Base-by-base conservation (phyloP, 2,797 vertebrate species). In the Fundulus diaphanus region DNA sequence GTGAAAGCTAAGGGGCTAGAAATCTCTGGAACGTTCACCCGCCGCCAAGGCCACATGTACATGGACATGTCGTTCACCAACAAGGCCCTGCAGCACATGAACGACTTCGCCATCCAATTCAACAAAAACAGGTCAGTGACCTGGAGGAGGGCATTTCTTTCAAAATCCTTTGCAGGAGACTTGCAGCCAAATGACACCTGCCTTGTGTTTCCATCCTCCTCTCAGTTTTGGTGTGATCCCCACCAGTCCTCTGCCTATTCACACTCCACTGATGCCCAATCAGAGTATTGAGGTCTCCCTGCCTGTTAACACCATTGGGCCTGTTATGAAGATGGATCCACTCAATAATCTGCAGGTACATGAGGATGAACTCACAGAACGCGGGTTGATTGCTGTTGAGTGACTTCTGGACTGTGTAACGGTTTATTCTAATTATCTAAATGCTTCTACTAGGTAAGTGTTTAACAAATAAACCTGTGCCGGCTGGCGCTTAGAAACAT, bases 311-410 rank as follows among this genome's bases (percentile, higher is more conserved):
- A 99, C 97, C 67, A 92, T 99, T 42, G 98, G 98, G 9, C 98
- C 98, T 0, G 98, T 99, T 68, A 99, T 99, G 98, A 99, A 99
- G 91, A 99, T 99, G 98, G 98, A 99, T 82, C 98, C 98, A 5
- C 96, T 99, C 72, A 99, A 99, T 93, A 99, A 99, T 80, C 95
- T 99, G 5, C 98, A 99, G 97, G 98, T 99, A 90, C 79, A 51
- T 12, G 72, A 48, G 35, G 22, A 48, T 22, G 40, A 29, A 9
- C 29, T 33, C 33, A 31, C 5, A 3, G 52, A 65, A 68, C 24
- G 24, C 48, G 40, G 2, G 12, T 35, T 18, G 18, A 24, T 24
- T 9, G 46, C 27, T 29, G 33, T 49, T 35, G 3, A 73, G 42
- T 35, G 44, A 68, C 15, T 13, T 33, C 12, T 51, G 29, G 67